A percentile compares a stretch with the other conserved stretches of the same genome.
Evolutionary conservation across 2,113 vertebrate species (phyloP).

Genomic region (Dunckerocampus dactyliophorus): DNA sequence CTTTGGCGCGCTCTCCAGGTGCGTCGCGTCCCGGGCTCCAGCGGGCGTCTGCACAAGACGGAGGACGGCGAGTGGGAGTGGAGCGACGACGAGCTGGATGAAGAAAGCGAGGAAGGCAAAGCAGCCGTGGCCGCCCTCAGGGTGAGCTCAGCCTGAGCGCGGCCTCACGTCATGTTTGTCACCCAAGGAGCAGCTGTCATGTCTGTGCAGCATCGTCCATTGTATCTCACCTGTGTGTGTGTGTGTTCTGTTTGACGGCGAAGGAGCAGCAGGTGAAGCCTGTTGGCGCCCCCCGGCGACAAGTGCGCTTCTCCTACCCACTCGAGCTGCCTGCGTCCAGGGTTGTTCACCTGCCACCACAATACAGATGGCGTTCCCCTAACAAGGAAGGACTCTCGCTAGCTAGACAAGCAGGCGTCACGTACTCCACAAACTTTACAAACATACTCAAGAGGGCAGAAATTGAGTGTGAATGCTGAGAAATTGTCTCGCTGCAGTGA

Average conservation of each 20-base stretch:
- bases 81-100: slow-evolving; percentile 94
- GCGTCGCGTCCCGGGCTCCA: slow-evolving; percentile 91
- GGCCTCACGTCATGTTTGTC: slow-evolving; percentile 7
- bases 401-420: slow-evolving; percentile 2
- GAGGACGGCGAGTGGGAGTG: slow-evolving; percentile 97
- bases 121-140: slow-evolving; percentile 74
- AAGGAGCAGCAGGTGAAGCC: slow-evolving; percentile 77
- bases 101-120: slow-evolving; percentile 93
- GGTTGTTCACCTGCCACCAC: slow-evolving; percentile 69
- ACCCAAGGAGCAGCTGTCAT: slow-evolving; percentile 11
- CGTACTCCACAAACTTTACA: neutral
- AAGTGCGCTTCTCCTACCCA: slow-evolving; percentile 78
- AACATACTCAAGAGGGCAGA: neutral
- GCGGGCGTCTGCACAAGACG: slow-evolving; percentile 93
- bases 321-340: slow-evolving; percentile 76
- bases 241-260: slow-evolving; percentile 65
- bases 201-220: slow-evolving; percentile 50
- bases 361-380: slow-evolving; percentile 75
- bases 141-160: slow-evolving; percentile 40
- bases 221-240: slow-evolving; percentile 53
- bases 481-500: too few species aligned
- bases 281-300: slow-evolving; percentile 69
- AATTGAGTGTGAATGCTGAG: neutral
- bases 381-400: slow-evolving; percentile 74
- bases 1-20: slow-evolving; percentile 68